Evolutionary conservation across 1,140 invertebrate genomes (phyloP), one percentile per base, ranked within the genome.

Genomic region (Drosophila novamexicana): DNA sequence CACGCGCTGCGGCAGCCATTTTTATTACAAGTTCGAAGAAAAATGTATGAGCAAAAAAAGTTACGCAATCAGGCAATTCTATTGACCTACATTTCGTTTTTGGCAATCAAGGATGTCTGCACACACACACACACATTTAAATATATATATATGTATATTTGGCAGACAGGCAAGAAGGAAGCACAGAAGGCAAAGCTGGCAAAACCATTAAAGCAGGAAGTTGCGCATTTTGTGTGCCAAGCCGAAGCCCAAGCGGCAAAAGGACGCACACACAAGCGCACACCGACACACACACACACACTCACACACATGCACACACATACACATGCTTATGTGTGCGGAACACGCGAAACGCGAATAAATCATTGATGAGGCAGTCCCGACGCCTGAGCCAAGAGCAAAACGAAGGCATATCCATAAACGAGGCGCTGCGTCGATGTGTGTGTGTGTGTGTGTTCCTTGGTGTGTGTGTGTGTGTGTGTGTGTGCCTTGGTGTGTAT

Each of bases 291-390:
- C 52, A 69, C 40, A 71, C 59, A 50, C 54, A 52, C 70, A 71
- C 45, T 50, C 50, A 62, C 16, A 65, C 14, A 71, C 45, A 49
- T 14, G 45, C 52, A 69, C 40, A 71, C 59, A 50, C 54, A 52
- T 65, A 71, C 3, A 32, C 50, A 52, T 57, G 66, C 53, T 29
- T 52, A 52, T 52, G 36, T 73, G 64, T 63, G 75, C 71, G 68
- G 54, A 76, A 79, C 83, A 88, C 83, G 83, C 83, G 83, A 88
- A 77, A 88, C 69, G 62, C 83, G 75, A 88, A 88, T 88, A 88
- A 88, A 88, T 88, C 83, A 88, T 88, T 88, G 83, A 88, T 88
- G 83, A 79, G 68, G 76, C 74, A 54, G 64, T 52, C 39, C 39
- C 45, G 36, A 53, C 16, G 37, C 32, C 42, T 59, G 57, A 34